Conservation (phyloP, 2,113 vertebrate species). For the Paedocypris sp. region DNA sequence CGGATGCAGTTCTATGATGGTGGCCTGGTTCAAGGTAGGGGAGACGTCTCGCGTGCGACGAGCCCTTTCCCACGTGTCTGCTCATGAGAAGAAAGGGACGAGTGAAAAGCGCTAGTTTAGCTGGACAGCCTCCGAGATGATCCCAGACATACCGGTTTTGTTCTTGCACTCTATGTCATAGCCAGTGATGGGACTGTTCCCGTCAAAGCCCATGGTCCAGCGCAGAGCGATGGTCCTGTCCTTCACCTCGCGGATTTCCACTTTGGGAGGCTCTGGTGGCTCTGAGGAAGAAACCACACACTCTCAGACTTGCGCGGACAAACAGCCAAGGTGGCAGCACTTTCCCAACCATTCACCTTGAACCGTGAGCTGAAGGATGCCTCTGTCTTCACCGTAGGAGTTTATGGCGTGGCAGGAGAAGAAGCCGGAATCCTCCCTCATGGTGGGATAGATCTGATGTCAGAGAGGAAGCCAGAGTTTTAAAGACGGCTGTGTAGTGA, state of each 20-base stretch:
- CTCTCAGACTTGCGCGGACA: background rate
- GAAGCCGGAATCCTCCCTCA: constrained; percentile 95
- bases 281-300: constrained; percentile 53
- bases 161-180: constrained; percentile 99
- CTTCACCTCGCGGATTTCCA: constrained; percentile 92
- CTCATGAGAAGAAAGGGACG: background rate
- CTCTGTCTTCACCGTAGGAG: constrained; percentile 93
- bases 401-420: constrained; percentile 98
- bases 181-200: constrained; percentile 94
- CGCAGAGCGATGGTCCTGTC: constrained; percentile 90
- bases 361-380: constrained; percentile 95
- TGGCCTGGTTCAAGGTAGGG: constrained; percentile 95
- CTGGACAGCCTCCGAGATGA: too few species aligned
- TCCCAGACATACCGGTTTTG: constrained; percentile 73
- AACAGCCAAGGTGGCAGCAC: too few species aligned
- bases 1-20: constrained; percentile 96
- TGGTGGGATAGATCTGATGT: constrained; percentile 83
- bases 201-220: constrained; percentile 98
- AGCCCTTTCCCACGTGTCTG: constrained; percentile 96
- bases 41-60: constrained; percentile 98
- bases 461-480: background rate
- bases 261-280: constrained; percentile 91
- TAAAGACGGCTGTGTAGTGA: too few species aligned
- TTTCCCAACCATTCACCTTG: constrained; percentile 68
- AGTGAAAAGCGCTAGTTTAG: background rate